phyloP scores from a whole-genome alignment of 2,113 vertebrate genomes.

The Pardalotus punctatus region DNA sequence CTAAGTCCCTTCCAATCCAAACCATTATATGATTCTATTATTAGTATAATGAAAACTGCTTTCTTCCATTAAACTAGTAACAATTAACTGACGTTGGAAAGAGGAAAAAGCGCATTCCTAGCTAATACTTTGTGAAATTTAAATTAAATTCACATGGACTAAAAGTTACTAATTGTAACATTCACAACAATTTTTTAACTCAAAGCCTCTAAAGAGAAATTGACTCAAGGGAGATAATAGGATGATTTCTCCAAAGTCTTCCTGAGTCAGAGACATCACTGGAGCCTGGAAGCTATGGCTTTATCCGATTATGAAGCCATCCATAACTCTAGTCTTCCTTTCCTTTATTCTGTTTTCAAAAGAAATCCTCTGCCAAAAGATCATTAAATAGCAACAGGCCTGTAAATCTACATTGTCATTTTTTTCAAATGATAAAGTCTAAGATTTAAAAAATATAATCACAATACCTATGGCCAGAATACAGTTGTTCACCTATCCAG shows the following conservation, averaged over 20 bases:
- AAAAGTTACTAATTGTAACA: background rate
- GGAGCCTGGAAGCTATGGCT: background rate
- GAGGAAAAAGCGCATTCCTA: background rate
- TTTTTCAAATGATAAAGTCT: background rate
- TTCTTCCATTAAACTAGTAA: background rate
- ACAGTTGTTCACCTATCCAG: background rate
- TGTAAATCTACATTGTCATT: background rate
- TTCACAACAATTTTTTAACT: background rate
- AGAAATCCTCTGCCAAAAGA: background rate
- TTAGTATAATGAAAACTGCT: background rate
- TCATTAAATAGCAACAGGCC: background rate
- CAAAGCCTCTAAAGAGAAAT: background rate
- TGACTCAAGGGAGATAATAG: background rate
- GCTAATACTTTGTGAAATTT: background rate
- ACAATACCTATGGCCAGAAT: background rate
- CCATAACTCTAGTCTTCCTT: background rate
- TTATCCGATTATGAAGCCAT: background rate
- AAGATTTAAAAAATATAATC: background rate
- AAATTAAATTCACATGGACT: background rate
- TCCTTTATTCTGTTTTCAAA: background rate
- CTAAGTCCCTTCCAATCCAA: background rate
- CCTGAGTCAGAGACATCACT: background rate
- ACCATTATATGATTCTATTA: background rate
- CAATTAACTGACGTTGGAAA: background rate
- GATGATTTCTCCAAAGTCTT: background rate